These are phyloP conservation scores for Fregata magnificens DNA, from an alignment of 2,113 vertebrate species.

Conservation along the genomic window DNA sequence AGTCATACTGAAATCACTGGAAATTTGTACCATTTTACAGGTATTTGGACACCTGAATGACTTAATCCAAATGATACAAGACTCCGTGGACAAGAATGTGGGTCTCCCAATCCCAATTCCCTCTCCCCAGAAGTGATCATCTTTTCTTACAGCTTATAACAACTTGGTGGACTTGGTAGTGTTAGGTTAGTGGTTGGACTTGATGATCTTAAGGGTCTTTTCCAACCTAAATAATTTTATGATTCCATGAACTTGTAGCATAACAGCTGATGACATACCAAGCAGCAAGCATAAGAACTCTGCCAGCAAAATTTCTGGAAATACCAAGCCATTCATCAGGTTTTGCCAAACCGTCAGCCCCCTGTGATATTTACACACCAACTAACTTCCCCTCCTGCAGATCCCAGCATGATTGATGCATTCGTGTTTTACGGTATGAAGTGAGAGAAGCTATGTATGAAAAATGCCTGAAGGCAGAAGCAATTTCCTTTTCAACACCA, in stretches of 20 bases:
- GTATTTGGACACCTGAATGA: neutral
- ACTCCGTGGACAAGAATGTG: neutral
- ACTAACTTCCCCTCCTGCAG: neutral
- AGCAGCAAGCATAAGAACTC: neutral
- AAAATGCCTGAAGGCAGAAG: neutral
- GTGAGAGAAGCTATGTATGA: neutral
- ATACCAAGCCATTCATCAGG: neutral
- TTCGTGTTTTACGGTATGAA: neutral
- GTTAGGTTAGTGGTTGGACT: neutral
- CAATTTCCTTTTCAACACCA: constrained; percentile 10
- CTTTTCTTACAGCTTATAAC: neutral
- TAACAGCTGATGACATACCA: neutral
- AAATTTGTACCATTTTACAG: neutral
- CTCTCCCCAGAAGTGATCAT: neutral
- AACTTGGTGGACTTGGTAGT: neutral
- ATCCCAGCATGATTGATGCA: neutral
- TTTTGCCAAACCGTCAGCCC: neutral
- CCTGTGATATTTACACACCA: neutral
- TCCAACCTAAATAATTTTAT: neutral
- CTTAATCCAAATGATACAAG: neutral
- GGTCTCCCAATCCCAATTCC: neutral
- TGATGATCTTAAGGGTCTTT: neutral
- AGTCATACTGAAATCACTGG: neutral
- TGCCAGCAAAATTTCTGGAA: neutral
- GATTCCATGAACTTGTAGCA: neutral